Base-by-base conservation (phyloP, 92 coral and sea anemone genomes). In the Virgularia gustaviana region DNA sequence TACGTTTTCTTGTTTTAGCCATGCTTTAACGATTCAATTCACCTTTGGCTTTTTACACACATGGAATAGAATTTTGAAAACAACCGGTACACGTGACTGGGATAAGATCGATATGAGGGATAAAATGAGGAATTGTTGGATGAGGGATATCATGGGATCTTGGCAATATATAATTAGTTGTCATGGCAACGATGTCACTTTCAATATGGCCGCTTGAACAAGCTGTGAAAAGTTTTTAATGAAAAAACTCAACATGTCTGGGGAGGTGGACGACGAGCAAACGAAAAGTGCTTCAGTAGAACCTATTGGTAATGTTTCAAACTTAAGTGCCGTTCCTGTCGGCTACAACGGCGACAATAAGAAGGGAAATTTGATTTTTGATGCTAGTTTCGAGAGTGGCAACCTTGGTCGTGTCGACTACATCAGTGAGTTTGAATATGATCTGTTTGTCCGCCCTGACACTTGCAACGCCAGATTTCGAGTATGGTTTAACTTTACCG, bases 341-440 rank as follows among this genome's bases (percentile, higher is more conserved):
- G 96, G 94, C 1, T 79, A 80, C 58, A 49, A 85, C 12, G 90
- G 95, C 73, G 75, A 60, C 18, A 80, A 83, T 70, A 90, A 90
- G 71, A 89, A 85, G 73, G 99, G 99, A 34, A 91, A 87, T 63
- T 57, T 94, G 30, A 72, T 89, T 68, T 92, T 92, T 73, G 96
- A 92, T 80, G 98, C 98, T 2, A 87, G 92, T 72, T 94, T 94
- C 74, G 99, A 94, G 83, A 94, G 99, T 39, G 99, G 99, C 45
- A 94, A 94, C 55, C 90, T 94, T 32, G 99, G 96, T 38, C 85
- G 99, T 27, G 99, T 94, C 31, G 99, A 94, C 64, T 89, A 80
- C 80, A 94, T 94, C 44, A 87, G 90, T 6, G 96, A 94, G 6
- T 94, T 89, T 75, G 99, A 94, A 49, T 89, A 89, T 65, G 99